Evolutionary conservation across 2,888 invertebrate genomes (phyloP).

Genomic region (Nomada fucata): DNA sequence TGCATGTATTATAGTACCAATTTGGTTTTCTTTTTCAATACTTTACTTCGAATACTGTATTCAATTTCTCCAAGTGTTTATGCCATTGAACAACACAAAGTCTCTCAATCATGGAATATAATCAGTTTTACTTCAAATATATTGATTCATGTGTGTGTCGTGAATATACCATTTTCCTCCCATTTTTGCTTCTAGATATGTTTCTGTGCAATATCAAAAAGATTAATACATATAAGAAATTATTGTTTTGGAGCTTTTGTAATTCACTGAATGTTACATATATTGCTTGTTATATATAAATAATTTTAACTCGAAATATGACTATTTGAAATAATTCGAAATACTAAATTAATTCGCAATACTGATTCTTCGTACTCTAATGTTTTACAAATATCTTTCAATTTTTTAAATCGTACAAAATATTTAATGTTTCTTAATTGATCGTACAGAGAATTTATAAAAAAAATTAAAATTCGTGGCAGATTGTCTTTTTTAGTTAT

Average conservation of each 20-base stretch:
- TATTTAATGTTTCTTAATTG: background rate
- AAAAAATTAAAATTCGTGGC: background rate
- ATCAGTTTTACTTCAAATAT: conserved; percentile 31
- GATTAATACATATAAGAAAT: conserved; percentile 29
- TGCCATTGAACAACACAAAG: background rate
- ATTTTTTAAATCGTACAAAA: background rate
- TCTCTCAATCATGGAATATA: conserved; percentile 55
- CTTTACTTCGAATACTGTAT: background rate
- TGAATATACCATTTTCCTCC: conserved; percentile 22
- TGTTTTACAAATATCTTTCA: background rate
- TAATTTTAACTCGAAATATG: conserved; percentile 17
- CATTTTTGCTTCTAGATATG: conserved; percentile 43
- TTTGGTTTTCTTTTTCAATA: conserved; percentile 8
- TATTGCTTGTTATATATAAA: conserved; percentile 26
- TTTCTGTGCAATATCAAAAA: conserved; percentile 27
- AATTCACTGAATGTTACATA: conserved; percentile 30
- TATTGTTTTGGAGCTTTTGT: conserved; percentile 45
- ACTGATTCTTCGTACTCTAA: conserved; percentile 48
- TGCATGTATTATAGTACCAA: background rate
- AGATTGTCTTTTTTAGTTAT: conserved; percentile 1
- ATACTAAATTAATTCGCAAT: conserved; percentile 23
- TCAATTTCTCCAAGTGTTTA: background rate
- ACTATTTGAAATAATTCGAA: conserved; percentile 21
- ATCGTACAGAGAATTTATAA: background rate
- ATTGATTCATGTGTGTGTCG: conserved; percentile 45